phyloP scores from a whole-genome alignment of 2,888 invertebrate species.

The Coecobrya sp. region DNA sequence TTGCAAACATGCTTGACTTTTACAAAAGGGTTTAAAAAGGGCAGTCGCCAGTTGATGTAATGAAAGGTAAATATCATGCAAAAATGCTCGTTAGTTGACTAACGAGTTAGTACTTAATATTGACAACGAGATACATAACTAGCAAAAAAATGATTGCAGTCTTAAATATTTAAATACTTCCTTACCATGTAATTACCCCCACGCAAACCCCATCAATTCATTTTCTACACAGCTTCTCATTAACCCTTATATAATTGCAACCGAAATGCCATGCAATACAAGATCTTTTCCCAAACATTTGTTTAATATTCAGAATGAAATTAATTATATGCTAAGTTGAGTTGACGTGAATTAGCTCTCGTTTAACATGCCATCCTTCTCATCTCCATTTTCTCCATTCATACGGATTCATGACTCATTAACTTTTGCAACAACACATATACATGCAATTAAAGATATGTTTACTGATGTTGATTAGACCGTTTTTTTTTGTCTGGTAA shows the following conservation, averaged over 20 bases:
- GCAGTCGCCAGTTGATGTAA: background rate
- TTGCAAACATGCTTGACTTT: background rate
- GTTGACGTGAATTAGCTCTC: background rate
- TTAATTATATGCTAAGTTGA: background rate
- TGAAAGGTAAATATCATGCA: background rate
- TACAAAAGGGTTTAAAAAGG: background rate
- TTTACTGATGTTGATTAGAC: background rate
- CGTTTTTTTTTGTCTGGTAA: conserved; percentile 24
- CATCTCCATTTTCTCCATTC: no score
- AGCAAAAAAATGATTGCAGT: background rate
- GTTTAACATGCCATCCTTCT: conserved; percentile 47
- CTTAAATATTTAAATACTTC: background rate
- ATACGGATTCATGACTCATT: no score
- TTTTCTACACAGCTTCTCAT: background rate
- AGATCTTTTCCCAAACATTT: conserved; percentile 10
- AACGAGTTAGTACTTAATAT: background rate
- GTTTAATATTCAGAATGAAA: conserved; percentile 1
- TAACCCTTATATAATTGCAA: background rate
- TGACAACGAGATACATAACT: background rate
- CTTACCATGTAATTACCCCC: conserved; percentile 8
- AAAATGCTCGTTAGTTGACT: background rate
- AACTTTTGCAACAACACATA: background rate
- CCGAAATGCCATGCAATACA: background rate
- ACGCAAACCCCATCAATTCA: background rate
- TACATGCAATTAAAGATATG: background rate